A percentile compares a stretch with the other conserved stretches of the same genome.
Conservation (phyloP, 2,888 invertebrate species). For the Alviniconcha strummeri region DNA sequence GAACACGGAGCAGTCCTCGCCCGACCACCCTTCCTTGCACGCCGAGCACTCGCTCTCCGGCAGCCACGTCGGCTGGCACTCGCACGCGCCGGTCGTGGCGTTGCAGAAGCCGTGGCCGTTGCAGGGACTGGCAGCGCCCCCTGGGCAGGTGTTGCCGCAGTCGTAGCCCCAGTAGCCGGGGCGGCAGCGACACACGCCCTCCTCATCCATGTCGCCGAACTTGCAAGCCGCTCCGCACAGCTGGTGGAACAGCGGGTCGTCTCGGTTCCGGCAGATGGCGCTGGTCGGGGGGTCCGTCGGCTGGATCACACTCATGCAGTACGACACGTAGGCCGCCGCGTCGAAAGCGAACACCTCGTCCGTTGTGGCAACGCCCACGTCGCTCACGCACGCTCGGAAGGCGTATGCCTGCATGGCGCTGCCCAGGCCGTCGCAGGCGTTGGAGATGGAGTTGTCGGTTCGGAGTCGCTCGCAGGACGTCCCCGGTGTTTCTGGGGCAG, state of each 20-base stretch:
- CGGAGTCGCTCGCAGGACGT: conserved; percentile 31
- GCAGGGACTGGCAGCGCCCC: conserved; percentile 44
- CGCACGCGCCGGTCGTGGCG: conserved; percentile 40
- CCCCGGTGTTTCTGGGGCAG: conserved; percentile 1
- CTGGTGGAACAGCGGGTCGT: conserved; percentile 38
- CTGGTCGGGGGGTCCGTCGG: conserved; percentile 42
- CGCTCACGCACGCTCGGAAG: conserved; percentile 39
- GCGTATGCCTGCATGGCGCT: conserved; percentile 31
- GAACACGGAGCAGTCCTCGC: conserved; percentile 38
- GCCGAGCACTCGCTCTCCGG: conserved; percentile 39
- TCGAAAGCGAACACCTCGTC: conserved; percentile 38
- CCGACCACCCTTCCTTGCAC: conserved; percentile 44
- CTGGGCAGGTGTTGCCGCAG: conserved; percentile 47
- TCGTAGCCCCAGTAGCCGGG: conserved; percentile 50
- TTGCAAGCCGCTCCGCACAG: conserved; percentile 49
- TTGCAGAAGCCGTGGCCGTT: conserved; percentile 44
- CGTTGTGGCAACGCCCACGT: conserved; percentile 17
- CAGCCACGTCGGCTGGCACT: conserved; percentile 43
- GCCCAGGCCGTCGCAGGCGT: conserved; percentile 39
- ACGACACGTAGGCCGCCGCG: conserved; percentile 37
- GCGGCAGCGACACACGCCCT: conserved; percentile 43
- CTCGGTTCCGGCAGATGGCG: conserved; percentile 45
- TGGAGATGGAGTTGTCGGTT: conserved; percentile 25
- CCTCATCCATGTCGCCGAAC: conserved; percentile 40
- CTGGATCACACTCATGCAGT: conserved; percentile 42